Evolutionary conservation across 2,797 vertebrate species (phyloP).

Genomic region (Malacoraja senta): DNA sequence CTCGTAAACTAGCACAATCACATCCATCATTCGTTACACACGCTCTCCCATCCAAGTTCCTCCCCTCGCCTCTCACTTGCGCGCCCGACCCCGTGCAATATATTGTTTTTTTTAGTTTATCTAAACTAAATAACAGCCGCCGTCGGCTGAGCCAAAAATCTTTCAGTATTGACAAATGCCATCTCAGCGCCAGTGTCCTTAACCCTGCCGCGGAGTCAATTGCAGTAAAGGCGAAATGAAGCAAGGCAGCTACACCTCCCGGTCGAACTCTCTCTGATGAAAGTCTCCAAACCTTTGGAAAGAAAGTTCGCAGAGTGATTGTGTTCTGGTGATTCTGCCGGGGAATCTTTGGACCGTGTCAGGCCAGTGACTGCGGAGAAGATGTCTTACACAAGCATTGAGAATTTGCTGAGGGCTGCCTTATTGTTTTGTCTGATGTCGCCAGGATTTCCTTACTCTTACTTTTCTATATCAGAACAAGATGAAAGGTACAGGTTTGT

Average conservation of each 20-base stretch:
- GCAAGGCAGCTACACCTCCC: not conserved
- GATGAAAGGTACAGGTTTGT: constrained; percentile 76
- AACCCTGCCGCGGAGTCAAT: constrained; percentile 7
- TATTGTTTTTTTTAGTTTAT: not conserved
- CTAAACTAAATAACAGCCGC: constrained; percentile 20
- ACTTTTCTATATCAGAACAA: constrained; percentile 63
- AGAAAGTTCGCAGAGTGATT: not conserved
- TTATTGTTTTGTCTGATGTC: constrained; percentile 58
- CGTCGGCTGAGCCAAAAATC: not conserved
- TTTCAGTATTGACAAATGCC: constrained; percentile 21
- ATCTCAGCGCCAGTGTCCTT: not conserved
- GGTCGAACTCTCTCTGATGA: not conserved
- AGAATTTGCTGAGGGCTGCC: constrained; percentile 48
- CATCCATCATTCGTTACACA: constrained; percentile 5
- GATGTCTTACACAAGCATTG: not conserved
- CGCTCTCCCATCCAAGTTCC: constrained; percentile 24
- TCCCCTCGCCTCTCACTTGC: not conserved
- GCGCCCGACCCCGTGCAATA: not conserved
- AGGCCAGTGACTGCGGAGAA: not conserved
- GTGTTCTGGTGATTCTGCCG: not conserved
- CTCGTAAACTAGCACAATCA: not conserved
- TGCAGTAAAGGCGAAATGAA: not conserved
- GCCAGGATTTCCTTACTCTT: constrained; percentile 72
- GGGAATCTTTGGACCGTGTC: not conserved
- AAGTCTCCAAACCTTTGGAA: not conserved